phyloP scores from a whole-genome alignment of 1,140 invertebrate genomes.

The Drosophila tsacasi region DNA sequence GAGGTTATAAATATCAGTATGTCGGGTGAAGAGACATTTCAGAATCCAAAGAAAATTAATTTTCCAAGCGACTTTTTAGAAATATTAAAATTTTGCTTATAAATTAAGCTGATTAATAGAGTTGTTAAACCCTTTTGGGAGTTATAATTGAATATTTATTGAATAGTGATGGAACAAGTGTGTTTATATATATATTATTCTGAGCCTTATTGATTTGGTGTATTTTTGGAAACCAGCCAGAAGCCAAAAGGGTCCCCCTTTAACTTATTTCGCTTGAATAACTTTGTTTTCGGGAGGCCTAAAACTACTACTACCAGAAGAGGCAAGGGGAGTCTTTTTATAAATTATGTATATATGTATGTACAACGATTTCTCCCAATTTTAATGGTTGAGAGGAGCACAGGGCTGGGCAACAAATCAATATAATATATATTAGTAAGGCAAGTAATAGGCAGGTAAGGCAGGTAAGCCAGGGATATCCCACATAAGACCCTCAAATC shows the following conservation, averaged over 20 bases:
- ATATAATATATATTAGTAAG: conserved; percentile 17
- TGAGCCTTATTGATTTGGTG: conserved; percentile 32
- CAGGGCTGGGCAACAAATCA: conserved; percentile 23
- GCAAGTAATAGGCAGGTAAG: conserved; percentile 6
- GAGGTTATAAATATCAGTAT: conserved; percentile 4
- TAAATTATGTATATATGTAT: conserved; percentile 53
- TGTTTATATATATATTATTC: not conserved
- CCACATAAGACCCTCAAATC: conserved; percentile 23
- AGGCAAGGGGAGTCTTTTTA: conserved; percentile 34
- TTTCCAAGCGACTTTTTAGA: not conserved
- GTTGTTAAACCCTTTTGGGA: not conserved
- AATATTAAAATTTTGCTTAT: not conserved
- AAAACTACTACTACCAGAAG: conserved; percentile 24
- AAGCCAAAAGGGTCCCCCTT: not conserved
- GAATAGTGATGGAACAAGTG: not conserved
- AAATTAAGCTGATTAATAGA: too few species aligned
- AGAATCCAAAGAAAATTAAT: not conserved
- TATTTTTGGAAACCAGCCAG: conserved; percentile 27
- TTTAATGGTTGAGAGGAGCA: conserved; percentile 37
- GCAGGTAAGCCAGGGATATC: conserved; percentile 1
- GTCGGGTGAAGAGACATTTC: not conserved
- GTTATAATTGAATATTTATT: not conserved
- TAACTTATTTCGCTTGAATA: conserved; percentile 46
- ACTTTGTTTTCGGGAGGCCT: conserved; percentile 19
- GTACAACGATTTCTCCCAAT: conserved; percentile 38